Evolutionary conservation across 2,113 vertebrate genomes (phyloP).

Genomic region (Leucosticte australis): DNA sequence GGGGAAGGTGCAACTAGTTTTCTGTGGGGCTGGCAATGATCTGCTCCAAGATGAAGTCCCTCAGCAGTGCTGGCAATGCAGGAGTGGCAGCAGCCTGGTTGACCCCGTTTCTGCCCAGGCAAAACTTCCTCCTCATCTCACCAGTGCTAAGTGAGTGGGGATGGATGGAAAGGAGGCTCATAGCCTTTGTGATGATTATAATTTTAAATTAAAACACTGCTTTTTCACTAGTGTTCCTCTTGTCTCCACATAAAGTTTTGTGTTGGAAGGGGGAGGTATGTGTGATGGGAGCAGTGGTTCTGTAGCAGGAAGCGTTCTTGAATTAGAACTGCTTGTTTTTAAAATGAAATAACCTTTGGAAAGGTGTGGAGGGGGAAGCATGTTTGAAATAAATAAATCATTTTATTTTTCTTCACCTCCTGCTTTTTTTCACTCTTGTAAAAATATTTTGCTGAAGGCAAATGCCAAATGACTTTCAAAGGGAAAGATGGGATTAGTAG

Average conservation of each 20-base stretch:
- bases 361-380: not conserved
- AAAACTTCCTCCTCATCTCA: not conserved
- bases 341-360: not conserved
- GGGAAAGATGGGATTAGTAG: not conserved
- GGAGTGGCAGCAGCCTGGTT: not conserved
- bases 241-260: not conserved
- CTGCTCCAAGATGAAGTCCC: not conserved
- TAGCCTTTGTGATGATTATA: not conserved
- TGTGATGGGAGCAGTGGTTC: not conserved
- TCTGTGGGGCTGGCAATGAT: not conserved
- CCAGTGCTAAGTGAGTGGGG: not conserved
- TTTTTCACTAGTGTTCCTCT: not conserved
- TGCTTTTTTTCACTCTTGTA: not conserved
- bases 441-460: not conserved
- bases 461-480: not conserved
- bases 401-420: not conserved
- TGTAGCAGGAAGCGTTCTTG: not conserved
- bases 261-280: not conserved
- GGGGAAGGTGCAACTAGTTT: not conserved
- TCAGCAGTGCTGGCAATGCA: not conserved
- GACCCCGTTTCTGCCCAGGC: not conserved
- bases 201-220: not conserved
- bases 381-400: not conserved
- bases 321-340: not conserved
- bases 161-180: not conserved